Conservation (phyloP, 2,888 invertebrate species). For the Ochropacha duplaris region DNA sequence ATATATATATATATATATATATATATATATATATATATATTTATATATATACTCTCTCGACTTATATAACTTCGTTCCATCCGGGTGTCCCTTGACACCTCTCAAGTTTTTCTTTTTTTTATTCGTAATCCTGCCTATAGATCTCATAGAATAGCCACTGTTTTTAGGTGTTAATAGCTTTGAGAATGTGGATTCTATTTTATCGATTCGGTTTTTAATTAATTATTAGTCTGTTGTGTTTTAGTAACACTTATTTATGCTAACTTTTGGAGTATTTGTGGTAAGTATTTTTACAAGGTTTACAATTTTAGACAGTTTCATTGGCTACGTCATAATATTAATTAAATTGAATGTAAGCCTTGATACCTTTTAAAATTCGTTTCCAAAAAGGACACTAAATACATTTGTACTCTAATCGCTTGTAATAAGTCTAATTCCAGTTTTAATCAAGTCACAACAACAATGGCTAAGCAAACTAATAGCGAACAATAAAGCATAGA, state of each 20-base stretch:
- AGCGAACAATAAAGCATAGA: constrained; percentile 52
- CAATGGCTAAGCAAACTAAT: constrained; percentile 49
- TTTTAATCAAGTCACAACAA: constrained; percentile 52
- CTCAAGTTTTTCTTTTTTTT: too few species aligned
- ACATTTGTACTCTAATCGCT: background rate
- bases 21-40: too few species aligned
- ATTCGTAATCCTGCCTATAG: too few species aligned
- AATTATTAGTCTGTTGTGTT: constrained; percentile 39
- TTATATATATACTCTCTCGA: too few species aligned
- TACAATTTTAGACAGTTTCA: background rate
- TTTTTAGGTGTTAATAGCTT: constrained; percentile 73
- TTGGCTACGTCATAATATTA: background rate
- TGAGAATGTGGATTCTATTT: constrained; percentile 25
- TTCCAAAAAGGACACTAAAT: background rate
- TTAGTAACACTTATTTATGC: constrained; percentile 8
- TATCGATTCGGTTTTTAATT: constrained; percentile 44
- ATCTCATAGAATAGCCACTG: too few species aligned
- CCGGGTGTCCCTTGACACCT: too few species aligned
- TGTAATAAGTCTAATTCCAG: constrained; percentile 19
- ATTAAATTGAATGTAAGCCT: too few species aligned
- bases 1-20: too few species aligned
- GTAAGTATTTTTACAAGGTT: too few species aligned
- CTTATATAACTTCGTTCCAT: too few species aligned
- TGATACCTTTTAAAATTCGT: too few species aligned
- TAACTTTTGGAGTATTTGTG: background rate